Conservation (phyloP, 1,140 invertebrate genomes). For the Lycorma delicatula region DNA sequence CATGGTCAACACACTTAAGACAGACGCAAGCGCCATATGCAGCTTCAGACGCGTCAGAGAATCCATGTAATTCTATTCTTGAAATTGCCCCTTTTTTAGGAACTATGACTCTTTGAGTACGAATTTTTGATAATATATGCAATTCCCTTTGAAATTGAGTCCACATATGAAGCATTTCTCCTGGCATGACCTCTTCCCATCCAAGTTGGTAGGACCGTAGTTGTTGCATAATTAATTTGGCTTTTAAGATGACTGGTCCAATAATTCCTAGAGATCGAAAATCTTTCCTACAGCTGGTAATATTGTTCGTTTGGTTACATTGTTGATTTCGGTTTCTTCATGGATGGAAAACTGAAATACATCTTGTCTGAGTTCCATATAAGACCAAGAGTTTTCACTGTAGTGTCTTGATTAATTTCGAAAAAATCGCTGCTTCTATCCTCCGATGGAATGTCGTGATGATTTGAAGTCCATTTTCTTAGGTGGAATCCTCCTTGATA, state of each 20-base stretch:
- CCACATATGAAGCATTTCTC: slow-evolving; percentile 26
- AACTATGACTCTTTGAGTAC: slow-evolving; percentile 21
- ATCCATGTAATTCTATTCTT: slow-evolving; percentile 24
- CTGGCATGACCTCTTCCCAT: slow-evolving; percentile 34
- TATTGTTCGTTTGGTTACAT: slow-evolving; percentile 30
- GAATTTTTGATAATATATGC: slow-evolving; percentile 11
- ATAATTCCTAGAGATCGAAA: slow-evolving; percentile 39
- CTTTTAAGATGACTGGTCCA: slow-evolving; percentile 29
- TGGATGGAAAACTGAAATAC: slow-evolving; percentile 9
- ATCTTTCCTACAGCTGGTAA: slow-evolving; percentile 33
- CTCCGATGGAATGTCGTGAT: neutral
- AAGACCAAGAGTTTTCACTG: slow-evolving; percentile 19
- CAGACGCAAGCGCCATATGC: slow-evolving; percentile 35
- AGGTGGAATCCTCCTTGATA: slow-evolving; percentile 20
- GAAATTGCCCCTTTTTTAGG: neutral
- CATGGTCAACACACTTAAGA: slow-evolving; percentile 19
- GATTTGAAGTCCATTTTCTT: slow-evolving; percentile 21
- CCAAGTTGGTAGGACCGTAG: slow-evolving; percentile 30
- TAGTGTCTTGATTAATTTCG: neutral
- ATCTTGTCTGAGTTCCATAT: slow-evolving; percentile 20
- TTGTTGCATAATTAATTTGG: slow-evolving; percentile 38
- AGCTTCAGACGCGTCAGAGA: slow-evolving; percentile 27
- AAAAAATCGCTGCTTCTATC: neutral
- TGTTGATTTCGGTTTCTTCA: neutral
- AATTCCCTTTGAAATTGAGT: slow-evolving; percentile 10